A percentile compares a stretch with the other conserved stretches of the same genome.
Evolutionary conservation across 1,140 invertebrate genomes (phyloP).

Genomic region (Phocides pigmalion): DNA sequence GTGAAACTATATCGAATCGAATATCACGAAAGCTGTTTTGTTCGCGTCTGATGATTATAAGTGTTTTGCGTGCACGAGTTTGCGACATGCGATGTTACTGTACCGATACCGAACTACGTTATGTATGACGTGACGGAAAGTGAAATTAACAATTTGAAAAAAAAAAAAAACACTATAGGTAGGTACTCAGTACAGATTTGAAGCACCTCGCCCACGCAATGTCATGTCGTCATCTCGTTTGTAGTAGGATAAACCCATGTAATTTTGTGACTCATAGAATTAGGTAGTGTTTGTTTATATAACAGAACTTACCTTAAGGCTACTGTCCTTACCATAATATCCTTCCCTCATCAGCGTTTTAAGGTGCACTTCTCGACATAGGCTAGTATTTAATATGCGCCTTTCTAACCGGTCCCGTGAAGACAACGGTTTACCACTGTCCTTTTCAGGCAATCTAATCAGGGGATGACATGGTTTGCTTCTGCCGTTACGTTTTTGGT

Average conservation of each 20-base stretch:
- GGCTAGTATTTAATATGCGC: no score
- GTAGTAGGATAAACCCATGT: slow-evolving; percentile 1
- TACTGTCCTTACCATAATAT: no score
- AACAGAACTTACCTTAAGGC: no score
- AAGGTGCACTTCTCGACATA: no score
- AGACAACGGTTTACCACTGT: no score
- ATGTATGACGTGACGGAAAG: slow-evolving; percentile 52
- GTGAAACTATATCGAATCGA: slow-evolving; percentile 79
- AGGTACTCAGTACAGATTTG: not conserved
- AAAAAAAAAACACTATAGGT: slow-evolving; percentile 27
- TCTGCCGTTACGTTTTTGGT: no score
- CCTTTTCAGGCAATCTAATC: no score
- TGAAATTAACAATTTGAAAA: slow-evolving; percentile 48
- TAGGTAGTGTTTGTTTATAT: no score
- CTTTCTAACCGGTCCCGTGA: no score
- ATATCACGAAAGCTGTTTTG: slow-evolving; percentile 66
- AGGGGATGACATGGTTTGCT: no score
- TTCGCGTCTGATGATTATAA: slow-evolving; percentile 67
- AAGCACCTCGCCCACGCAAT: slow-evolving; percentile 4
- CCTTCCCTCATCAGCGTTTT: no score
- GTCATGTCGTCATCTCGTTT: not conserved
- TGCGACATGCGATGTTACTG: slow-evolving; percentile 60
- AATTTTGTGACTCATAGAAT: no score
- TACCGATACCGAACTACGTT: slow-evolving; percentile 41
- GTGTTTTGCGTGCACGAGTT: slow-evolving; percentile 65